Base-by-base conservation (phyloP, 2,797 vertebrate genomes). In the Pseudotriccus pelzelni region DNA sequence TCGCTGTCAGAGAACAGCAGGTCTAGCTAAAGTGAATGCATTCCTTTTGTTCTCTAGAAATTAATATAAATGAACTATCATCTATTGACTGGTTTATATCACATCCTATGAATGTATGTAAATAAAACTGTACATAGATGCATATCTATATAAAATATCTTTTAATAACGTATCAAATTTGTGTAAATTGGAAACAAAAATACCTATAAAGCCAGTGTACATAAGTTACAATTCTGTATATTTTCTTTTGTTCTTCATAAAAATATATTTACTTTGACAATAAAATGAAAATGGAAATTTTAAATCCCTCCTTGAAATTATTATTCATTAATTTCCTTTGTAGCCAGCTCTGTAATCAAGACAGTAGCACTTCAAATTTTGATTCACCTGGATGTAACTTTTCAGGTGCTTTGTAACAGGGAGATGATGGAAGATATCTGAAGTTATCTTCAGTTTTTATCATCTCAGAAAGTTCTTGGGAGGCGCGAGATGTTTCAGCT, bases 101-200 rank as follows among this genome's bases (percentile, higher is more conserved):
- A 96, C 99, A 99, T 98, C 98, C 98, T 99, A 99, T 99, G 99
- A 99, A 99, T 99, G 99, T 99, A 98, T 99, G 98, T 99, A 99
- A 98, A 99, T 99, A 99, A 96, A 97, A 97, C 84, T 98, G 98
- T 98, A 98, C 97, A 98, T 98, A 97, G 97, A 95, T 97, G 97
- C 98, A 97, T 97, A 97, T 98, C 98, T 97, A 97, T 98, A 97
- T 98, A 97, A 98, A 97, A 97, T 97, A 98, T 98, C 98, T 98
- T 98, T 98, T 98, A 98, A 98, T 98, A 98, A 98, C 97, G 67
- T 97, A 98, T 98, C 97, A 97, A 97, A 98, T 98, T 98, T 98
- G 96, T 99, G 98, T 98, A 98, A 98, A 99, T 98, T 98, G 98
- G 97, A 98, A 98, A 98, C 98, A 97, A 97, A 98, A 97, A 97